These are phyloP conservation scores for Clanis bilineata DNA, from an alignment of 2,888 invertebrate genomes.

Conservation along the genomic window DNA sequence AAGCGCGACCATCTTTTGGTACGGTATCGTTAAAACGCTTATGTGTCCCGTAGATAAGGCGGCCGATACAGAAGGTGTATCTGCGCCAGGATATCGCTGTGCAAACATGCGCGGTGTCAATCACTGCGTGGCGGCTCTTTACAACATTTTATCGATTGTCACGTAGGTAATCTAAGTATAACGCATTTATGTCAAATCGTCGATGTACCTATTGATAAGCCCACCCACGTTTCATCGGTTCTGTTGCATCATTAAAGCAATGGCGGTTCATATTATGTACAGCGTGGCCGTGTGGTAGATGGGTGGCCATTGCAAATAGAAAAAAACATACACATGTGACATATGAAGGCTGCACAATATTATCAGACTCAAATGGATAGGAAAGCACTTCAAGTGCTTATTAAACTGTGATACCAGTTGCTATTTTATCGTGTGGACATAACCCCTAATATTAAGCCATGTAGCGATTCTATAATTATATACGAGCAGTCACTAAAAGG, in stretches of 20 bases:
- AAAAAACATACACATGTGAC: conserved; percentile 43
- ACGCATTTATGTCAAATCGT: conserved; percentile 80
- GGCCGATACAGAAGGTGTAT: conserved; percentile 65
- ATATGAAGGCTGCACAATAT: conserved; percentile 30
- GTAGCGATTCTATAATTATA: not conserved
- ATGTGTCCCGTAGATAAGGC: conserved; percentile 66
- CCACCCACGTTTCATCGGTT: conserved; percentile 70
- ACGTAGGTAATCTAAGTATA: conserved; percentile 76
- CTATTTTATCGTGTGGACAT: not conserved
- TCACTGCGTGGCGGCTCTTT: conserved; percentile 77
- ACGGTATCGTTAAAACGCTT: conserved; percentile 55
- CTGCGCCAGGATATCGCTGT: conserved; percentile 65
- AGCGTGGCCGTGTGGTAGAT: conserved; percentile 16
- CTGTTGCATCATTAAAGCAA: conserved; percentile 64
- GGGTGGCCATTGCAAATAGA: conserved; percentile 47
- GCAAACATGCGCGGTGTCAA: conserved; percentile 75
- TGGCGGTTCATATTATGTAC: conserved; percentile 56
- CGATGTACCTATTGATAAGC: conserved; percentile 75
- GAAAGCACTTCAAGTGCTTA: conserved; percentile 21
- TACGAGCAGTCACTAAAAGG: not conserved
- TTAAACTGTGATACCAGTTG: conserved; percentile 25
- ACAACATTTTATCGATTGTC: conserved; percentile 78
- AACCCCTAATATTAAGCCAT: not conserved
- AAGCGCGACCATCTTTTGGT: conserved; percentile 45
- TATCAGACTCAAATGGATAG: conserved; percentile 11